Conservation (phyloP, 2,888 invertebrate genomes). For the Linnaemya vulpina region DNA sequence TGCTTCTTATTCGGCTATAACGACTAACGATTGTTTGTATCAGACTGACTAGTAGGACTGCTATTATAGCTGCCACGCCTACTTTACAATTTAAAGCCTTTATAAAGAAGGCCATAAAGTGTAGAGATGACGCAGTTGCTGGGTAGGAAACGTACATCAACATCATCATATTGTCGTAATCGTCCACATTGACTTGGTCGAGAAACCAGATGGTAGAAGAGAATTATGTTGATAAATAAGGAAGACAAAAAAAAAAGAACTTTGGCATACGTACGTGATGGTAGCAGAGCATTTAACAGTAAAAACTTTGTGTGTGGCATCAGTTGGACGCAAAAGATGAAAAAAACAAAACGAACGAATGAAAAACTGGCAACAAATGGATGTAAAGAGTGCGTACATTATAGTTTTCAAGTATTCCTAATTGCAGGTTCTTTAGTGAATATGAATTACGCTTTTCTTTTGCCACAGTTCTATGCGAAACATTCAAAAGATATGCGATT, state of each 20-base stretch:
- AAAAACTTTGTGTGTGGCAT: constrained; percentile 72
- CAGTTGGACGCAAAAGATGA: constrained; percentile 35
- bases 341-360: not conserved
- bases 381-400: constrained; percentile 67
- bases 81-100: constrained; percentile 68
- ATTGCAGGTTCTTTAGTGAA: constrained; percentile 72
- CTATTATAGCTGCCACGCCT: constrained; percentile 70
- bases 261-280: constrained; percentile 68
- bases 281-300: constrained; percentile 68
- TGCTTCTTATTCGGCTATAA: constrained; percentile 57
- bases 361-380: constrained; percentile 46
- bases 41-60: constrained; percentile 50
- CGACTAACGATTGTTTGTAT: constrained; percentile 44
- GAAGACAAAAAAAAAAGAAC: constrained; percentile 6
- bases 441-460: constrained; percentile 52
- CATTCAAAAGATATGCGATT: constrained; percentile 17
- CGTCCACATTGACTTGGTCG: constrained; percentile 30
- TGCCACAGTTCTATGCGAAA: not conserved
- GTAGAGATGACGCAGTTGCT: constrained; percentile 30
- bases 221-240: constrained; percentile 59
- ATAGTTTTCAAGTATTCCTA: constrained; percentile 73
- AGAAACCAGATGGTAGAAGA: constrained; percentile 62
- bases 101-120: constrained; percentile 58
- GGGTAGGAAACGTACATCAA: constrained; percentile 60
- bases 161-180: constrained; percentile 32